These are phyloP conservation scores for Riparia riparia DNA, from an alignment of 2,113 vertebrate species.

Conservation along the genomic window DNA sequence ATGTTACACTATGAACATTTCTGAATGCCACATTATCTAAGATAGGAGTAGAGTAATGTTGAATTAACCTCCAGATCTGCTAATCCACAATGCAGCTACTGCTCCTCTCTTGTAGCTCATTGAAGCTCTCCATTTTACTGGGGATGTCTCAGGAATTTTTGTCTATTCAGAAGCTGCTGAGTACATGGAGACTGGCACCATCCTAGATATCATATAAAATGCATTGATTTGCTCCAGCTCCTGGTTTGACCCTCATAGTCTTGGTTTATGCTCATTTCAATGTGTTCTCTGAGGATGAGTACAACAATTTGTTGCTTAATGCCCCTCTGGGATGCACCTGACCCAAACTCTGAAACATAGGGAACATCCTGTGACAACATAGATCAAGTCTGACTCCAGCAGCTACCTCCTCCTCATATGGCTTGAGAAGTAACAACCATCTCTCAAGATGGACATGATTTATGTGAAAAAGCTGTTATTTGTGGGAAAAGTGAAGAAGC, in stretches of 20 bases:
- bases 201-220: background rate
- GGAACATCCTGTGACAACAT: background rate
- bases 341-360: background rate
- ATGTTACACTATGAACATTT: background rate
- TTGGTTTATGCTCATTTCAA: background rate
- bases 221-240: background rate
- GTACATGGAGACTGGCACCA: background rate
- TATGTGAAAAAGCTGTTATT: background rate
- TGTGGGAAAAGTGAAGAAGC: background rate
- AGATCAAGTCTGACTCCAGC: background rate
- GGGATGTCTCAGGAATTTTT: background rate
- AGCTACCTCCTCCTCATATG: background rate
- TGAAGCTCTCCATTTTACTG: background rate
- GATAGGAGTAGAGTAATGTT: background rate
- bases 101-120: background rate
- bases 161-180: background rate
- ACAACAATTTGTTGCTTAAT: background rate
- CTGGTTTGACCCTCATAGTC: background rate
- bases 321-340: background rate
- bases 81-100: background rate
- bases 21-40: background rate
- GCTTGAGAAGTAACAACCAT: background rate
- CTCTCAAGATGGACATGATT: background rate
- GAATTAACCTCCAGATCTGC: background rate
- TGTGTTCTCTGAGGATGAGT: background rate